Conservation (phyloP, 2,113 vertebrate species). For the Phasianus colchicus region DNA sequence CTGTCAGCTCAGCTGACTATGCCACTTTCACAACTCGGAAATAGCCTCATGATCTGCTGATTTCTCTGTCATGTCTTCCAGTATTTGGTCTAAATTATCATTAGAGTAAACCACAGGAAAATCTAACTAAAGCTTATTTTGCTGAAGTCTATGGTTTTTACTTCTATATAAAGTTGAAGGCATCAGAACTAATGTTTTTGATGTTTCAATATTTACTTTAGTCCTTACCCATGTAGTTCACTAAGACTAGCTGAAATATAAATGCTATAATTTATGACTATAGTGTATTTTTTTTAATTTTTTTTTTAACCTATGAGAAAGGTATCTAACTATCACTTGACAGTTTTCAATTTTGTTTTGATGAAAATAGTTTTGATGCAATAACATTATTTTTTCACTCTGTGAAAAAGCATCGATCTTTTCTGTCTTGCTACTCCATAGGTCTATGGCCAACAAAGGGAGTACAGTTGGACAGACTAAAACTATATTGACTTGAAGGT, state of each 20-base stretch:
- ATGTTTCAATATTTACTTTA: background rate
- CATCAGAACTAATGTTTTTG: background rate
- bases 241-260: background rate
- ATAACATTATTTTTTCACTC: background rate
- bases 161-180: background rate
- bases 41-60: constrained; percentile 72
- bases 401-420: background rate
- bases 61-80: background rate
- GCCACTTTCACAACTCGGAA: constrained; percentile 80
- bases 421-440: background rate
- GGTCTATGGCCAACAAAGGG: background rate
- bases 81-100: background rate
- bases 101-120: background rate
- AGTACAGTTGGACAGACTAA: background rate
- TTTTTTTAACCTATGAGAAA: background rate
- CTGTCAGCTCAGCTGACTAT: constrained; percentile 79
- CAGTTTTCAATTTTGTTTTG: background rate
- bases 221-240: background rate
- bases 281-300: background rate
- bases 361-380: background rate
- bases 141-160: background rate
- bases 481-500: background rate
- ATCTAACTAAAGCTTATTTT: background rate
- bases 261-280: background rate
- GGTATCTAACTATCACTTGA: background rate